Evolutionary conservation across 1,140 invertebrate genomes (phyloP).

Genomic region (Cepaea nemoralis): DNA sequence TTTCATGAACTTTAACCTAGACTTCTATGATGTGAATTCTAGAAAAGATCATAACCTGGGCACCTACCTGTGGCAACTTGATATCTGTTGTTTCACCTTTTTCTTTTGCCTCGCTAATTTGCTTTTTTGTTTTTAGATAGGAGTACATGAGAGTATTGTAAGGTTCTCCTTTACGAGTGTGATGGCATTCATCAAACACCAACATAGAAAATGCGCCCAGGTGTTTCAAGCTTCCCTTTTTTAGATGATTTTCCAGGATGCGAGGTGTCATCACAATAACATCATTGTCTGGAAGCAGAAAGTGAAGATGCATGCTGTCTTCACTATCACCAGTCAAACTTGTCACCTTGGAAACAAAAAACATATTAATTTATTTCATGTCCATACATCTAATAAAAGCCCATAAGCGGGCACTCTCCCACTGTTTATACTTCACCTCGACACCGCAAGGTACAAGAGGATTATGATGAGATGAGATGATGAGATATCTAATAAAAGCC

Average conservation of each 20-base stretch:
- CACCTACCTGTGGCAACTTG: slow-evolving; percentile 55
- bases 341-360: slow-evolving; percentile 22
- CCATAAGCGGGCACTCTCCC: background rate
- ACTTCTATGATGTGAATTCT: no score
- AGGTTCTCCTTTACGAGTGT: no score
- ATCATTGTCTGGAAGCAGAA: slow-evolving; percentile 51
- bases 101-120: background rate
- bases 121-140: slow-evolving; percentile 60
- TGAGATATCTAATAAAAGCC: background rate
- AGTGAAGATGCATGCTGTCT: slow-evolving; percentile 55
- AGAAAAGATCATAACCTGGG: background rate
- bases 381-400: no score
- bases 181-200: slow-evolving; percentile 71
- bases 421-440: no score
- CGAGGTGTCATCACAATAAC: slow-evolving; percentile 65
- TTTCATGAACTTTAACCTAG: no score
- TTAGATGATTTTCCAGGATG: slow-evolving; percentile 61
- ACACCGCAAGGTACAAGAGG: no score
- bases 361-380: background rate
- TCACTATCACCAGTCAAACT: slow-evolving; percentile 47
- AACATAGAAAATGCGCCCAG: slow-evolving; percentile 56
- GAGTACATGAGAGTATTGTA: slow-evolving; percentile 66
- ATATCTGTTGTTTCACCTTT: background rate
- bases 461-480: no score
- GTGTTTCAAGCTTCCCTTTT: slow-evolving; percentile 42